A percentile compares a stretch with the other conserved stretches of the same genome.
These are phyloP conservation scores for Hippocampus zosterae DNA, from an alignment of 2,113 vertebrate species.

Conservation along the genomic window DNA sequence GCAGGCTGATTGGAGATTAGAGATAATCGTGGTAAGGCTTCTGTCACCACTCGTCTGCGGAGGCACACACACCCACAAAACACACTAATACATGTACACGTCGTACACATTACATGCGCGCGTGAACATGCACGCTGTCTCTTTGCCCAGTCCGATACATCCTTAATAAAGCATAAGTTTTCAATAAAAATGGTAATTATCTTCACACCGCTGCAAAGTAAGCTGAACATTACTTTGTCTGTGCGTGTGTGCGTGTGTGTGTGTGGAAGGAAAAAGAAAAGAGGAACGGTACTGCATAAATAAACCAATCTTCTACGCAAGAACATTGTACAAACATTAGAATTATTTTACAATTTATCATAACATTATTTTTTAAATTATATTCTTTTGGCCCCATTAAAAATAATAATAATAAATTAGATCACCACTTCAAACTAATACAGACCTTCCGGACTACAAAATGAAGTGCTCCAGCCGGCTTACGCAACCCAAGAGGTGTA, in stretches of 20 bases:
- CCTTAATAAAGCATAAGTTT: slow-evolving; percentile 66
- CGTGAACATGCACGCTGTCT: slow-evolving; percentile 12
- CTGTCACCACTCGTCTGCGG: slow-evolving; percentile 42
- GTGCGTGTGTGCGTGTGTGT: not conserved
- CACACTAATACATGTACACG: not conserved
- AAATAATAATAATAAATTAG: not conserved
- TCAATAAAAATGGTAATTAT: slow-evolving; percentile 72
- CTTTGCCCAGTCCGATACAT: slow-evolving; percentile 40
- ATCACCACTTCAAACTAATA: not conserved
- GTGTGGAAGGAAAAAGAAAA: slow-evolving; percentile 3
- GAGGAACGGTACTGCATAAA: not conserved
- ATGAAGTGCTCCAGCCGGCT: too few relatives aligned
- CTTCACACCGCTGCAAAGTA: slow-evolving; percentile 41
- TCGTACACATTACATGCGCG: slow-evolving; percentile 11
- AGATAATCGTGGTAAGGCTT: slow-evolving; percentile 51
- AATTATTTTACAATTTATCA: not conserved
- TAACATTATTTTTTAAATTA: not conserved
- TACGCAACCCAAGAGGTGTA: not conserved
- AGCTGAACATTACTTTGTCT: slow-evolving; percentile 31
- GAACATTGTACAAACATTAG: not conserved
- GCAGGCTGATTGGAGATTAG: slow-evolving; percentile 58
- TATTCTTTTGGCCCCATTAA: not conserved
- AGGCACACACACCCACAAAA: slow-evolving; percentile 3
- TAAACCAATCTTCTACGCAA: slow-evolving; percentile 21
- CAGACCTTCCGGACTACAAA: not conserved